Percentiles rank a stretch among this genome's conserved stretches.
Conservation (phyloP, 2,888 invertebrate species). For the Pimpla rufipes region DNA sequence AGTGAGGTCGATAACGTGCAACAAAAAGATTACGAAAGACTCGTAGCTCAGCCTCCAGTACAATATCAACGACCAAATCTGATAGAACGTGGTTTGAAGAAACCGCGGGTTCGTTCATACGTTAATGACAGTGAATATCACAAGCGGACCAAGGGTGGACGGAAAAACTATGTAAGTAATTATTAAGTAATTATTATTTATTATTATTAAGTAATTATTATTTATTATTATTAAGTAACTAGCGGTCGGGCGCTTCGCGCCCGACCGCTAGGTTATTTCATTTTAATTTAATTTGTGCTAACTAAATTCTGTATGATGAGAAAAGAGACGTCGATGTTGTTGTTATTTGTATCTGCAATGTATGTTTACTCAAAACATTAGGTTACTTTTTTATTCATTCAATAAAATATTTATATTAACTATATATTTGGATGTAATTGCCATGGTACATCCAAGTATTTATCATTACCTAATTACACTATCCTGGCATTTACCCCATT, state of each 20-base stretch:
- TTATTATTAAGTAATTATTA: conserved; percentile 6
- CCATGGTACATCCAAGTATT: too few species aligned
- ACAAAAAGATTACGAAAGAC: conserved; percentile 12
- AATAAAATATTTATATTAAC: too few species aligned
- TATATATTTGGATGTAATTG: too few species aligned
- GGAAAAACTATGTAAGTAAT: not conserved
- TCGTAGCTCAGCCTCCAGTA: conserved; percentile 9
- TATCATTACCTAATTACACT: too few species aligned
- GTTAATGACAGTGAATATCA: conserved; percentile 27
- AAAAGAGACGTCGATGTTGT: not conserved
- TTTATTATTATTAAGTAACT: too few species aligned
- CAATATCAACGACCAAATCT: not conserved
- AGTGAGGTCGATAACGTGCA: conserved; percentile 10
- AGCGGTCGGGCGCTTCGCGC: too few species aligned
- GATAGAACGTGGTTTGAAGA: conserved; percentile 14
- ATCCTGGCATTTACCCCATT: too few species aligned
- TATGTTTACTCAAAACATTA: too few species aligned
- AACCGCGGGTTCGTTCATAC: conserved; percentile 16
- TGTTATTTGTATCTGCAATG: not conserved
- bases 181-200: not conserved
- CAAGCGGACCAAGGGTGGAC: not conserved
- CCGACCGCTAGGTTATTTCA: too few species aligned
- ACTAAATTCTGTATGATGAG: too few species aligned
- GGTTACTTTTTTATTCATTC: too few species aligned
- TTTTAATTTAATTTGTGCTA: too few species aligned